These are phyloP conservation scores for Parotocinclus haroldoi DNA, from an alignment of 2,797 vertebrate species.

Conservation along the genomic window DNA sequence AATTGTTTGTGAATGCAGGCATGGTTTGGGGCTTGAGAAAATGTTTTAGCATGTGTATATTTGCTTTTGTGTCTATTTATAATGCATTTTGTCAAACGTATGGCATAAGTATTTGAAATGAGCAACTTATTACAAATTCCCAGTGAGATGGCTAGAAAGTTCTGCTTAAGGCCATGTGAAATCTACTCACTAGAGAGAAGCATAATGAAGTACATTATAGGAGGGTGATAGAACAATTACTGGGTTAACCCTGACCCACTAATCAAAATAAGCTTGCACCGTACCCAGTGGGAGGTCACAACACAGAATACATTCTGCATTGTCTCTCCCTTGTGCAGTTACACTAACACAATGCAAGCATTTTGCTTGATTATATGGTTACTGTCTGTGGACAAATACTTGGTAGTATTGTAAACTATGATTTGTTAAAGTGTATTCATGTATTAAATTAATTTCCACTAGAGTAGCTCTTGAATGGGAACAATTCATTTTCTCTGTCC, in stretches of 20 bases:
- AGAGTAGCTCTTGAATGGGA: neutral
- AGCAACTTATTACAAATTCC: constrained; percentile 33
- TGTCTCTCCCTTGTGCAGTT: constrained; percentile 12
- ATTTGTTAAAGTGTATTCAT: constrained; percentile 3
- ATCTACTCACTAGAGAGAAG: constrained; percentile 24
- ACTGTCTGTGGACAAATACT: neutral
- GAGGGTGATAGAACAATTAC: constrained; percentile 44
- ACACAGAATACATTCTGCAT: neutral
- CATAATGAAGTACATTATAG: constrained; percentile 40
- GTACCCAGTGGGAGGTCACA: constrained; percentile 19
- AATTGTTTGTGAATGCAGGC: constrained; percentile 17
- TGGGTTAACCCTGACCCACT: constrained; percentile 46
- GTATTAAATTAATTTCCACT: constrained; percentile 6
- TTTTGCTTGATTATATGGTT: constrained; percentile 4
- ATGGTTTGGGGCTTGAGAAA: neutral
- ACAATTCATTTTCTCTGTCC: neutral
- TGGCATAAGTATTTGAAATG: constrained; percentile 14
- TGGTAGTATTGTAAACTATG: neutral
- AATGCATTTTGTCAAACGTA: constrained; percentile 3
- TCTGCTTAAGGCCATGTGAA: constrained; percentile 30
- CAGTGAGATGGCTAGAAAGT: constrained; percentile 31
- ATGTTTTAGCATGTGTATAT: neutral
- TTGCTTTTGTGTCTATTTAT: too few species aligned
- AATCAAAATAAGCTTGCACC: constrained; percentile 36
- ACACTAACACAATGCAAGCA: neutral